Percentiles rank a stretch among this genome's conserved stretches.
phyloP scores from a whole-genome alignment of 1,140 invertebrate genomes.

The Meloidogyne hapla region DNA sequence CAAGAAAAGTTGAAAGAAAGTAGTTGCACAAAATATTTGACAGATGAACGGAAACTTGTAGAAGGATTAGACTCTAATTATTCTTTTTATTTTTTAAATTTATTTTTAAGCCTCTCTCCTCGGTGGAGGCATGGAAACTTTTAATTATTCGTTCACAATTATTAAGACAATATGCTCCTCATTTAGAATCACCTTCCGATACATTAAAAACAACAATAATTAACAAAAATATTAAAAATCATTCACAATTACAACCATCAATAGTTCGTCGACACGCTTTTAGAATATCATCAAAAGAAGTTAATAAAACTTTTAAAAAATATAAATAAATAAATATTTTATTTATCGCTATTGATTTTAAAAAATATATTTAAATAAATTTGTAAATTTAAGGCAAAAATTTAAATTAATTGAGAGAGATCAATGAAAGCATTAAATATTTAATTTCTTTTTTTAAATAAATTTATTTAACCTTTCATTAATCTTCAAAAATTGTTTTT shows the following conservation, averaged over 20 bases:
- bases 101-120: background rate
- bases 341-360: background rate
- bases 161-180: background rate
- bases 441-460: background rate
- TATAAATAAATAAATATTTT: background rate
- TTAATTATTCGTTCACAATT: background rate
- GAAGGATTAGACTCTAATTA: too few relatives aligned
- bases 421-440: background rate
- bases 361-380: background rate
- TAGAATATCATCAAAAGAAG: background rate
- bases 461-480: background rate
- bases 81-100: too few relatives aligned
- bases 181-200: background rate
- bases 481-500: background rate
- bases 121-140: background rate
- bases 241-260: background rate
- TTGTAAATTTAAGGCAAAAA: conserved; percentile 1
- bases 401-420: background rate
- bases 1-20: background rate
- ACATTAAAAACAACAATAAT: background rate
- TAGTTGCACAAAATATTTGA: background rate
- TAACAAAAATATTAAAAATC: background rate
- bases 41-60: background rate
- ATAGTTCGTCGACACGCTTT: background rate
- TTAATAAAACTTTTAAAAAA: background rate